Conservation (phyloP, 2,888 invertebrate genomes). For the Drosophila meridionalis region DNA sequence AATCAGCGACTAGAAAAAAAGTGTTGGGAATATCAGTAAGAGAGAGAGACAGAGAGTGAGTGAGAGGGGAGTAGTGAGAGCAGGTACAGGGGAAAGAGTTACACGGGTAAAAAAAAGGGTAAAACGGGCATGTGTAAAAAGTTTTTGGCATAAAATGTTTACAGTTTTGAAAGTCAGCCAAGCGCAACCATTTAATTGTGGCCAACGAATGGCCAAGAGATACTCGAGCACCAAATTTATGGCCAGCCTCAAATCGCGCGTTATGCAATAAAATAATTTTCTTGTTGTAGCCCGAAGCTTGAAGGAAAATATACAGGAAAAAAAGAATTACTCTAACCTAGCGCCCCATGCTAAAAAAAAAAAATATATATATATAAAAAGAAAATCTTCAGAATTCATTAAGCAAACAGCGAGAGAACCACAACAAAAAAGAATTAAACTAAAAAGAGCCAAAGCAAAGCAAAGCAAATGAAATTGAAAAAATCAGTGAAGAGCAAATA, state of each 20-base stretch:
- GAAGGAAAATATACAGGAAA: slow-evolving; percentile 1
- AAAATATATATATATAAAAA: slow-evolving; percentile 14
- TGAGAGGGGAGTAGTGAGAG: neutral
- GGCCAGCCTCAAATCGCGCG: slow-evolving; percentile 71
- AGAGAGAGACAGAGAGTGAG: neutral
- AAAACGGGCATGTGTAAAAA: slow-evolving; percentile 33
- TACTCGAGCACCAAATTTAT: slow-evolving; percentile 76
- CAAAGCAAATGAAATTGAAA: slow-evolving; percentile 28
- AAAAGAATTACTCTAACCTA: slow-evolving; percentile 1
- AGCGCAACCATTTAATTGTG: slow-evolving; percentile 78
- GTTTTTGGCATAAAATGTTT: slow-evolving; percentile 69
- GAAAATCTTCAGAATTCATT: slow-evolving; percentile 67
- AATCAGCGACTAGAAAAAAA: slow-evolving; percentile 55
- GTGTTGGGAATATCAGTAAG: neutral
- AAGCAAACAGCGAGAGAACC: slow-evolving; percentile 35
- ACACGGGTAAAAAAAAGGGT: slow-evolving; percentile 21
- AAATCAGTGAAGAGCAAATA: slow-evolving; percentile 19
- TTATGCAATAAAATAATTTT: slow-evolving; percentile 79
- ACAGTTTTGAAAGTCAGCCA: slow-evolving; percentile 72
- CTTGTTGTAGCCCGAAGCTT: slow-evolving; percentile 34
- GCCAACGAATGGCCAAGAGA: slow-evolving; percentile 61
- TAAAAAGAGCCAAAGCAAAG: slow-evolving; percentile 4
- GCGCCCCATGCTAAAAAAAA: slow-evolving; percentile 32
- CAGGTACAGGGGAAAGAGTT: neutral
- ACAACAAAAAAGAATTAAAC: slow-evolving; percentile 1